Percentiles rank a stretch among this genome's conserved stretches.
Conservation (phyloP, 2,888 invertebrate species). For the Rutpela maculata region DNA sequence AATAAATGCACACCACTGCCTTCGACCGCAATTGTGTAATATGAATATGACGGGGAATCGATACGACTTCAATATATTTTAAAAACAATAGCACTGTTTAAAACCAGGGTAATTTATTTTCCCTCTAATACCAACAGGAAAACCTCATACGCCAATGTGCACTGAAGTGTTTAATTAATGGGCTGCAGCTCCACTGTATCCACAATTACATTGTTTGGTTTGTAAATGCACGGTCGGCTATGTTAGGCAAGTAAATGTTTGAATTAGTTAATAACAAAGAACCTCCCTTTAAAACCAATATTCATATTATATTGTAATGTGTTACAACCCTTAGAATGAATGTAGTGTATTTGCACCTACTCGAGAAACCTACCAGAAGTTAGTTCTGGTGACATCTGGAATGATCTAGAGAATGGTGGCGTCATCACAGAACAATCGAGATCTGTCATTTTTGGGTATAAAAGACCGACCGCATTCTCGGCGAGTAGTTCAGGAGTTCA, state of each 20-base stretch:
- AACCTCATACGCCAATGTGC: not conserved
- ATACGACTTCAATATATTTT: not conserved
- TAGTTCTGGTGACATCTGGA: no score
- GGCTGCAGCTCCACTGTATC: not conserved
- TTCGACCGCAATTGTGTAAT: no score
- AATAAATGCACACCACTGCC: no score
- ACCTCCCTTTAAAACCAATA: not conserved
- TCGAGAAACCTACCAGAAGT: no score
- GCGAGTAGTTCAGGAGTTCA: no score
- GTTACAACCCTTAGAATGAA: no score
- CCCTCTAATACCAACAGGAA: not conserved
- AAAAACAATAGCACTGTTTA: not conserved
- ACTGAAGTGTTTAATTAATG: conserved; percentile 9
- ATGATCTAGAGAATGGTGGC: no score
- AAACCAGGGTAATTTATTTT: not conserved
- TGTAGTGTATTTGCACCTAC: no score
- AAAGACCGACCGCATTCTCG: no score
- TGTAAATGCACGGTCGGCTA: not conserved
- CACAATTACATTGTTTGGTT: not conserved
- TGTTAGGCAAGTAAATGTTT: not conserved
- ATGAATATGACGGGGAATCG: not conserved
- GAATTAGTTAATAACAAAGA: not conserved
- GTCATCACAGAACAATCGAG: no score
- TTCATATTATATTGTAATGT: no score
- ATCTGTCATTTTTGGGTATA: no score